Evolutionary conservation across 1,140 invertebrate species (phyloP).

Genomic region (Cotesia vestalis): DNA sequence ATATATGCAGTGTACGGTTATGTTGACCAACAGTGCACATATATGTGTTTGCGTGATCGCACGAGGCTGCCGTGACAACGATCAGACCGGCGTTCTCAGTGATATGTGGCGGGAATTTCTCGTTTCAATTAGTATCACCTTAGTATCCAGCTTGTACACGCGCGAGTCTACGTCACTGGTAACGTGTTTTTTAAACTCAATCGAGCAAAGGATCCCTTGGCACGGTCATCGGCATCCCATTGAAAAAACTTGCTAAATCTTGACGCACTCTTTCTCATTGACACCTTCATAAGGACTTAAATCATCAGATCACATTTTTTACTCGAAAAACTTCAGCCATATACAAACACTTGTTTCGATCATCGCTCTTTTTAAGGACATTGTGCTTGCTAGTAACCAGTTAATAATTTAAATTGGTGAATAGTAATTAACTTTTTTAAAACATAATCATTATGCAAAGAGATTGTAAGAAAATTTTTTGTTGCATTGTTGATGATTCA

Average conservation of each 20-base stretch:
- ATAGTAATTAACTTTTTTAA: too few species aligned
- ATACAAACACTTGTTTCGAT: too few species aligned
- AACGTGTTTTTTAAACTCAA: constrained; percentile 25
- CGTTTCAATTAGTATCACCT: constrained; percentile 41
- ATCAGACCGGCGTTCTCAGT: constrained; percentile 33
- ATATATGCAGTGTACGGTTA: neutral
- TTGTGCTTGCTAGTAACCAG: too few species aligned
- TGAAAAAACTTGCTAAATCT: constrained; percentile 11
- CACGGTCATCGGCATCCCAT: constrained; percentile 21
- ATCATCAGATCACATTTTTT: constrained; percentile 13
- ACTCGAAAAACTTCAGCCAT: neutral
- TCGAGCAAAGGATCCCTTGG: constrained; percentile 1
- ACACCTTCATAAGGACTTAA: constrained; percentile 18
- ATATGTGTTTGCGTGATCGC: constrained; percentile 14
- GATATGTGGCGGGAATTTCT: constrained; percentile 39
- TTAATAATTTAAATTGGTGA: too few species aligned
- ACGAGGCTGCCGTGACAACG: constrained; percentile 29
- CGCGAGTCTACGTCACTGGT: constrained; percentile 16
- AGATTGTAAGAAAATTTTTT: too few species aligned
- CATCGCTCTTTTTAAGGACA: too few species aligned
- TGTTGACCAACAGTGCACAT: neutral
- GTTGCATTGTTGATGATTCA: too few species aligned
- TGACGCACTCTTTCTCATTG: constrained; percentile 6
- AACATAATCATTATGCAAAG: too few species aligned
- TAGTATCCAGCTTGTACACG: constrained; percentile 22